These are phyloP conservation scores for Cecropterus lyciades DNA, from an alignment of 1,140 invertebrate species.

Conservation along the genomic window DNA sequence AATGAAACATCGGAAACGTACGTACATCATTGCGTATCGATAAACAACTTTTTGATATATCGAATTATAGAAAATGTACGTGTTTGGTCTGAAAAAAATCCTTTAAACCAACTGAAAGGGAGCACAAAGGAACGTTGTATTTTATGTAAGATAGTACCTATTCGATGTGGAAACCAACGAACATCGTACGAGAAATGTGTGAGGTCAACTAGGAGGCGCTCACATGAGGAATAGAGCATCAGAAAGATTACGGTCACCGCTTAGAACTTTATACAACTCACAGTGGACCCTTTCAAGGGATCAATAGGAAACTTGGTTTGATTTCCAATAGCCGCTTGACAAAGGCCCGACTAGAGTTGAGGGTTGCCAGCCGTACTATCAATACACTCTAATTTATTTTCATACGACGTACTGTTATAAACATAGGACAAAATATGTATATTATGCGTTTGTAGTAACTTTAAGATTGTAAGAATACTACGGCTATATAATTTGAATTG, in stretches of 20 bases:
- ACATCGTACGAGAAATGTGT: slow-evolving; percentile 41
- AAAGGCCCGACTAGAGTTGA: slow-evolving; percentile 7
- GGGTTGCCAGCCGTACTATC: no score
- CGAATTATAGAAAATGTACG: slow-evolving; percentile 4
- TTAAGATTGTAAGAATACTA: no score
- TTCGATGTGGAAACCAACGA: slow-evolving; percentile 5
- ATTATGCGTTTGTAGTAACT: no score
- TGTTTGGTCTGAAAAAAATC: not conserved
- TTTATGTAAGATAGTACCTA: not conserved
- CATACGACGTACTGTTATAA: no score
- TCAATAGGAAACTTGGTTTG: slow-evolving; percentile 57
- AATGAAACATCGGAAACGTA: not conserved
- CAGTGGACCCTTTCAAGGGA: slow-evolving; percentile 49
- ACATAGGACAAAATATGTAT: no score
- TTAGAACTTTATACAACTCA: slow-evolving; percentile 64
- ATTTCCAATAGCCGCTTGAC: slow-evolving; percentile 49
- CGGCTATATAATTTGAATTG: no score
- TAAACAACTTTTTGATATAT: not conserved
- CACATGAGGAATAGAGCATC: slow-evolving; percentile 53
- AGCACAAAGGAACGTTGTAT: no score
- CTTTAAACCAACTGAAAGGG: no score
- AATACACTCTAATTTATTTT: no score
- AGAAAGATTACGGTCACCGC: slow-evolving; percentile 61
- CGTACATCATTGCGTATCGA: no score
- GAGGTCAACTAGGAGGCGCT: slow-evolving; percentile 50